Evolutionary conservation across 2,113 vertebrate species (phyloP).

Genomic region (Halichoerus grypus): DNA sequence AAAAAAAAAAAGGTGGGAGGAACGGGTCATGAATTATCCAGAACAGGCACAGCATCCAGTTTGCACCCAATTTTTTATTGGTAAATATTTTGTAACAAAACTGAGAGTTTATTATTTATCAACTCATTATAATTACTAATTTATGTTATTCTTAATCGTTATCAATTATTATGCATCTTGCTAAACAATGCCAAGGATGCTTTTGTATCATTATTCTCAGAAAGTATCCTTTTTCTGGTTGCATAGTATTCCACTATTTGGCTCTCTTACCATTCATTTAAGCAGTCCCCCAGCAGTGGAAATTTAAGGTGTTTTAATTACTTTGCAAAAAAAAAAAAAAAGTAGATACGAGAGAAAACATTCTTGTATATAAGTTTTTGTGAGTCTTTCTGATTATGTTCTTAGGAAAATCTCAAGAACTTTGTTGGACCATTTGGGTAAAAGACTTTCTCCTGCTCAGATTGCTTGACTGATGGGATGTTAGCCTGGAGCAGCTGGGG

Average conservation of each 20-base stretch:
- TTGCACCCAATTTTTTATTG: not conserved
- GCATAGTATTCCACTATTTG: not conserved
- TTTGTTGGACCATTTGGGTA: not conserved
- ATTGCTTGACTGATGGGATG: accelerated
- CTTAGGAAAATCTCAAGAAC: not conserved
- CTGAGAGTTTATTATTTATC: not conserved
- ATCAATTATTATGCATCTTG: not conserved
- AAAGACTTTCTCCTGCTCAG: not conserved
- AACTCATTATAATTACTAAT: not conserved
- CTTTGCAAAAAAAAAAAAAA: not conserved
- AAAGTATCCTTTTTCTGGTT: not conserved
- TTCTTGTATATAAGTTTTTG: not conserved
- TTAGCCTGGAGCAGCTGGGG: not conserved
- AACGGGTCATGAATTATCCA: not conserved
- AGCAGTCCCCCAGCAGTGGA: no score
- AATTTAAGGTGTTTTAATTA: no score
- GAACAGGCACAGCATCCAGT: not conserved
- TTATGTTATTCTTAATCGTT: not conserved
- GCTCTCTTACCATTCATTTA: not conserved
- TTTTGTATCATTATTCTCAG: not conserved
- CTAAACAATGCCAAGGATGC: not conserved
- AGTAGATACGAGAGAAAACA: not conserved
- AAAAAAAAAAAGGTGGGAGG: no score
- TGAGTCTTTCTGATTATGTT: not conserved
- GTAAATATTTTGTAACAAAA: not conserved